Conservation (phyloP, 64 coral and sea anemone genomes). For the Pocillopora verrucosa region DNA sequence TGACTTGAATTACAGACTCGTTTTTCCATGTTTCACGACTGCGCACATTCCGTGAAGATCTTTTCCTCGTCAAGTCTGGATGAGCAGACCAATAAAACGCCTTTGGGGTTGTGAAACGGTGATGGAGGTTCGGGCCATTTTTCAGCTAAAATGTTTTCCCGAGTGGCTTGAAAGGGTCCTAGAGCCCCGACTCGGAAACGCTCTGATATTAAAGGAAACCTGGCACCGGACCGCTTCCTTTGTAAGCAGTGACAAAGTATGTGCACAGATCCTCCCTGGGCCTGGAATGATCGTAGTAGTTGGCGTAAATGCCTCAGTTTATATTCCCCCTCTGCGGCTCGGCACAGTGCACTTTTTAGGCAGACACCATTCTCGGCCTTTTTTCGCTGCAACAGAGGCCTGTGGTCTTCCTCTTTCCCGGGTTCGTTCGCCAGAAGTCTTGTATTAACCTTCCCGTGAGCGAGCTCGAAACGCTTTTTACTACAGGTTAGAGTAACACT, state of each 20-base stretch:
- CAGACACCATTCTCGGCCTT: constrained; percentile 27
- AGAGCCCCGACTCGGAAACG: constrained; percentile 30
- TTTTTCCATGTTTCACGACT: not conserved
- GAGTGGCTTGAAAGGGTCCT: constrained; percentile 30
- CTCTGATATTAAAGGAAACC: constrained; percentile 35
- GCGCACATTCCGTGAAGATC: constrained; percentile 35
- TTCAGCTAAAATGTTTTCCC: constrained; percentile 54
- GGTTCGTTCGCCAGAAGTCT: not conserved
- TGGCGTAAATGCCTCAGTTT: constrained; percentile 24
- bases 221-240: constrained; percentile 16
- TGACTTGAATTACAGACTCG: constrained; percentile 26
- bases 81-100: constrained; percentile 2
- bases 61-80: not conserved
- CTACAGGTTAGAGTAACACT: constrained; percentile 10
- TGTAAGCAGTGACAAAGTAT: constrained; percentile 32
- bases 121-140: constrained; percentile 11
- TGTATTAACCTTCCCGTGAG: not conserved
- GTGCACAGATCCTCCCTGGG: constrained; percentile 21
- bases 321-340: constrained; percentile 30
- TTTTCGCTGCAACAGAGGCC: constrained; percentile 28
- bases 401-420: not conserved
- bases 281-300: not conserved
- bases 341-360: constrained; percentile 40
- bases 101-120: constrained; percentile 15
- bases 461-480: constrained; percentile 9